phyloP scores from a whole-genome alignment of 1,140 invertebrate genomes.

The Cotesia typhae region DNA sequence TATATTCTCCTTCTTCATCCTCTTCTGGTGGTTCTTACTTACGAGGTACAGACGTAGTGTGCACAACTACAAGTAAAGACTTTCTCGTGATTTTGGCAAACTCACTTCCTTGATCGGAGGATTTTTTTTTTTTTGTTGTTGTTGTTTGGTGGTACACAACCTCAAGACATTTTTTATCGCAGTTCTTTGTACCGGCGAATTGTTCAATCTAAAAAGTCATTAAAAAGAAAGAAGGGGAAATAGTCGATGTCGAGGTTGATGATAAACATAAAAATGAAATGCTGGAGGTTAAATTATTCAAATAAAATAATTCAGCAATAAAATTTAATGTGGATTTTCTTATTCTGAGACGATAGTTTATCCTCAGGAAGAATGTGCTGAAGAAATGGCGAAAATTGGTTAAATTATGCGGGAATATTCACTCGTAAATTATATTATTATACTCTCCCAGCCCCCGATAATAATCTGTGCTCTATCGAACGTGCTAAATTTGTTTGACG shows the following conservation, averaged over 20 bases:
- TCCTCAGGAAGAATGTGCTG: background rate
- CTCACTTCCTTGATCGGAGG: too few relatives aligned
- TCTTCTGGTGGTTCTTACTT: too few relatives aligned
- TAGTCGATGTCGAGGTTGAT: too few relatives aligned
- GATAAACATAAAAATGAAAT: background rate
- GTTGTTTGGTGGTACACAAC: too few relatives aligned
- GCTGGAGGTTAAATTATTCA: background rate
- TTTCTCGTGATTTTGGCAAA: too few relatives aligned
- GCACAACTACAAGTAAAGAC: too few relatives aligned
- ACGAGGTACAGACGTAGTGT: too few relatives aligned
- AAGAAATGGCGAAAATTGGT: slow-evolving; percentile 12
- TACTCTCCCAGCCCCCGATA: slow-evolving; percentile 27
- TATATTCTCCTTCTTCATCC: background rate
- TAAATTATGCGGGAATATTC: slow-evolving; percentile 24
- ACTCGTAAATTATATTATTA: slow-evolving; percentile 27
- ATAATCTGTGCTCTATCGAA: slow-evolving; percentile 38
- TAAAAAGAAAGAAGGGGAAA: too few relatives aligned
- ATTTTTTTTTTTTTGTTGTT: too few relatives aligned
- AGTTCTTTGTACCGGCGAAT: too few relatives aligned
- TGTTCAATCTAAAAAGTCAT: too few relatives aligned
- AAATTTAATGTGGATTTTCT: slow-evolving; percentile 2
- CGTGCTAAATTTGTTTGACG: slow-evolving; percentile 37
- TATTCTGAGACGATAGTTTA: slow-evolving; percentile 7
- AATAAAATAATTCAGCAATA: slow-evolving; percentile 3
- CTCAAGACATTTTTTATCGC: too few relatives aligned